phyloP scores from a whole-genome alignment of 1,140 invertebrate species.

The Orius laevigatus region DNA sequence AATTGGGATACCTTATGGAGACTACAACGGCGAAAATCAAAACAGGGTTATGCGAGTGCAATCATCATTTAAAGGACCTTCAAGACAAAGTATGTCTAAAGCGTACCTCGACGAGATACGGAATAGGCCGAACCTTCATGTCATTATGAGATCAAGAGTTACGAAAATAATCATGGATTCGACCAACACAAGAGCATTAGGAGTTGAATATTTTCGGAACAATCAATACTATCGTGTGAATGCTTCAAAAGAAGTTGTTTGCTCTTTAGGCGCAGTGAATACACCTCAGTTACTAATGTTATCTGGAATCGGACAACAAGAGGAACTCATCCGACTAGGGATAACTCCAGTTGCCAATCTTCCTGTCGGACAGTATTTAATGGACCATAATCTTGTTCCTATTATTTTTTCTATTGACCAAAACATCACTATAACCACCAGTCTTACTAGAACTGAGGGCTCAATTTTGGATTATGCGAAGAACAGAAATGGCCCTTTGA shows the following conservation, averaged over 20 bases:
- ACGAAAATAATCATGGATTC: slow-evolving; percentile 5
- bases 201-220: background rate
- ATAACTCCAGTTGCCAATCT: background rate
- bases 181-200: background rate
- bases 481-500: slow-evolving; percentile 1
- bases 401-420: background rate
- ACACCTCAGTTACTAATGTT: slow-evolving; percentile 7
- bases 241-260: slow-evolving; percentile 3
- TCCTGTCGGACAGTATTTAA: slow-evolving; percentile 1
- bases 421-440: background rate
- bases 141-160: background rate
- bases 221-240: background rate
- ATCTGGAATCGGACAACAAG: slow-evolving; percentile 5
- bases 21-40: slow-evolving; percentile 10
- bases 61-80: background rate
- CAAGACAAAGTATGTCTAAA: slow-evolving; percentile 3
- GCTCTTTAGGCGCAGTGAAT: slow-evolving; percentile 5
- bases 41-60: background rate
- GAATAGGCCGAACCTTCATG: slow-evolving; percentile 3
- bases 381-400: background rate
- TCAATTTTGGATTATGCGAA: background rate
- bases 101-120: background rate
- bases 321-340: background rate
- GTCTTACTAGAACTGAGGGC: background rate
- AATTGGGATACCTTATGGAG: background rate